Conservation (phyloP, 2,797 vertebrate genomes). For the Lithobates pipiens region DNA sequence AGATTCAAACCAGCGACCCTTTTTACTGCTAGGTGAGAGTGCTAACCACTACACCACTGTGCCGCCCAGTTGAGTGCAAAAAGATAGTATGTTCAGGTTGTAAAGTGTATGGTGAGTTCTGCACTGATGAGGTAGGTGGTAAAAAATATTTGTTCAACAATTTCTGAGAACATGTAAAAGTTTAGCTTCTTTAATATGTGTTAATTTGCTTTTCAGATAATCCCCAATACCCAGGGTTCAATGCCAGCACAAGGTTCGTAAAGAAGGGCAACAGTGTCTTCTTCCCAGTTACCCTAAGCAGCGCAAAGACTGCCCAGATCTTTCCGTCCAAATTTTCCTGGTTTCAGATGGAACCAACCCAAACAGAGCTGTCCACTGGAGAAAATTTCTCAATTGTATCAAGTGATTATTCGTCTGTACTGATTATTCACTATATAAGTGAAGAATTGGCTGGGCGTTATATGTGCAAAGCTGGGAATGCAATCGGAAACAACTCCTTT, state of each 20-base stretch:
- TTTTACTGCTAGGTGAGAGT: too few species aligned
- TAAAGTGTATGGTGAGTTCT: too few species aligned
- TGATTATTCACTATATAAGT: slow-evolving; percentile 4
- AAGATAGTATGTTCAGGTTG: too few species aligned
- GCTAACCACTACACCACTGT: too few species aligned
- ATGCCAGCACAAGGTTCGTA: neutral
- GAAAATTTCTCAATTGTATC: slow-evolving; percentile 17
- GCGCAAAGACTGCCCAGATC: neutral
- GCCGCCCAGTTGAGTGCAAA: too few species aligned
- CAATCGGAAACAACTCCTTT: slow-evolving; percentile 34
- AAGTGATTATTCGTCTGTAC: slow-evolving; percentile 3
- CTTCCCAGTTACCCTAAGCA: slow-evolving; percentile 1
- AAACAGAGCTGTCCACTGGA: neutral
- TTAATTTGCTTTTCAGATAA: slow-evolving; percentile 14
- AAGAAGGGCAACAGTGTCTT: neutral
- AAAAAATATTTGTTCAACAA: too few species aligned
- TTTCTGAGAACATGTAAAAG: too few species aligned
- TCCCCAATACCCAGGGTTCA: slow-evolving; percentile 34
- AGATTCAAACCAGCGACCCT: too few species aligned
- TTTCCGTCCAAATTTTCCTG: slow-evolving; percentile 49
- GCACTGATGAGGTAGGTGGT: too few species aligned
- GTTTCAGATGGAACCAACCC: slow-evolving; percentile 1
- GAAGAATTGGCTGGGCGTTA: slow-evolving; percentile 12
- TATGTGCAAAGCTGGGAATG: slow-evolving; percentile 35
- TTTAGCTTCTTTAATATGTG: neutral